Base-by-base conservation (phyloP, 2,888 invertebrate species). In the Xestia rhomboidea region DNA sequence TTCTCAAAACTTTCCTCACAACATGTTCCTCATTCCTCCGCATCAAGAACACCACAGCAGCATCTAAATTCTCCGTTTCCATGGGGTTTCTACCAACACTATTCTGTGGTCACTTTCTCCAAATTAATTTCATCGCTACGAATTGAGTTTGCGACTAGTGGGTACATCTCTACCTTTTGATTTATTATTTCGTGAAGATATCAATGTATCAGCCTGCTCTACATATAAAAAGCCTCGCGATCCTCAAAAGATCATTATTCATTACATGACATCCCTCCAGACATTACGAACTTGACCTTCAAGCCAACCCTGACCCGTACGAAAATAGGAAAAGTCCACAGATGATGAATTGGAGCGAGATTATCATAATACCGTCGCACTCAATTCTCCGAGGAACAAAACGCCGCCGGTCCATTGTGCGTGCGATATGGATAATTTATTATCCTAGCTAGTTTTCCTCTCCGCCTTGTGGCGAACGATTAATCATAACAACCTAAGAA, bases 321-420 rank as follows among this genome's bases (percentile, higher is more conserved):
- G 62, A 82, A 88, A 84, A 86, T 86, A 79, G 78, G 76, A 78
- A 85, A 88, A 80, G 76, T 76, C 78, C 81, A 67, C 83, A 82
- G 79, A 91, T 91, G 91, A 91, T 91, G 89, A 90, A 91, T 90
- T 89, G 87, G 78, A 79, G 73, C 38, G 74, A 86, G 87, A 89
- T 91, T 90, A 90, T 84, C 79, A 88, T 89, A 87, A 86, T 82
- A 75, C 80, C 82, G 82, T 77, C 82, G 79, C 83, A 81, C 80
- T 87, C 78, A 79, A 88, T 87, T 87, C 86, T 80, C 81, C 71
- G 80, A 87, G 86, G 87, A 91, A 91, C 89, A 89, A 89, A 90
- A 89, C 88, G 79, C 81, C 77, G 83, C 75, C 82, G 82, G 76
- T 60, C 86, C 82, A 87, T 90, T 90, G 88, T 89, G 84, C 82